Conservation (phyloP, 1,140 invertebrate genomes). For the Drosophila teissieri region DNA sequence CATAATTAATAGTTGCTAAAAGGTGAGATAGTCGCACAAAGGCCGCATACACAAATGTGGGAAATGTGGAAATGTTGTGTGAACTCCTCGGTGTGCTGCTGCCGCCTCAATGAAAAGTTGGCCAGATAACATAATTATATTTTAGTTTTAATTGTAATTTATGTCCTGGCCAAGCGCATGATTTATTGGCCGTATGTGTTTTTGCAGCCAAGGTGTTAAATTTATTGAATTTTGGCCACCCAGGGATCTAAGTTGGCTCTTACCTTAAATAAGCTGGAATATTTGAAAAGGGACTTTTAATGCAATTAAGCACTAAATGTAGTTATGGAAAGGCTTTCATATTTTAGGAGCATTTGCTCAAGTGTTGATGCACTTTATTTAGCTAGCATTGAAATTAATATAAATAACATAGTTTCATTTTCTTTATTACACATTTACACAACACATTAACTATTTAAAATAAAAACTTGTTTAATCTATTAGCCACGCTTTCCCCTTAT, state of each 20-base stretch:
- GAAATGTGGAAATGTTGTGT: constrained; percentile 49
- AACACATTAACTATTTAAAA: not conserved
- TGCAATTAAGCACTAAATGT: not conserved
- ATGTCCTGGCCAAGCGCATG: constrained; percentile 56
- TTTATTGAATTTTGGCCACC: constrained; percentile 30
- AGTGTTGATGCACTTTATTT: no score
- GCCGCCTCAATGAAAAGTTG: constrained; percentile 38
- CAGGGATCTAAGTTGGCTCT: not conserved
- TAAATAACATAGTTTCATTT: no score
- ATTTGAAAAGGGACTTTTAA: not conserved
- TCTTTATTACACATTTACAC: no score
- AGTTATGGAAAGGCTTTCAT: not conserved
- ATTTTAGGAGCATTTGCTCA: no score
- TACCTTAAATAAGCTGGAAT: not conserved
- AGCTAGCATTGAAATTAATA: no score
- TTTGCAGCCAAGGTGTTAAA: constrained; percentile 2
- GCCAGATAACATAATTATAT: constrained; percentile 67
- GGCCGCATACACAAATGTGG: constrained; percentile 45
- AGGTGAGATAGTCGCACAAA: constrained; percentile 64
- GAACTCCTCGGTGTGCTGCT: constrained; percentile 28
- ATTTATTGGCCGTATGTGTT: constrained; percentile 54
- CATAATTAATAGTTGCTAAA: constrained; percentile 75
- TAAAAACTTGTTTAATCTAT: not conserved
- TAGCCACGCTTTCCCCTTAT: not conserved
- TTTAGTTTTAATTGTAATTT: constrained; percentile 78